Base-by-base conservation (phyloP, 92 coral and sea anemone genomes). In the Bergia puertoricense region DNA sequence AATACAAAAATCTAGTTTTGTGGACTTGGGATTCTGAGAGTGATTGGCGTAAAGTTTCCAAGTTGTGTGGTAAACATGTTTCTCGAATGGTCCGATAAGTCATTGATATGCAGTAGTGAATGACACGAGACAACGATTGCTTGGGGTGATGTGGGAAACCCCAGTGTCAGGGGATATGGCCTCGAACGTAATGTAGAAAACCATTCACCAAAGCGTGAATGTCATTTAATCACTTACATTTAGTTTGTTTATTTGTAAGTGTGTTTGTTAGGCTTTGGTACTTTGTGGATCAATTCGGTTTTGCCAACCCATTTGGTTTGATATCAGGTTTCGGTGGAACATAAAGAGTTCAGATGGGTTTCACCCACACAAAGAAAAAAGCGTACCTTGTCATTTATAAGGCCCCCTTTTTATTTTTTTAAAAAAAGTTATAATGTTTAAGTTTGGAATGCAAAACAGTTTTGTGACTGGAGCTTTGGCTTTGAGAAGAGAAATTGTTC, bases 21-120 rank as follows among this genome's bases (percentile, higher is more conserved):
- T 48, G 42, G 75, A 23, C 37, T 13, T 11, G 50, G 37, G 57
- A 74, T 5, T 74, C 43, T 22, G 45, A 20, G 36, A 69, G 40
- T 36, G 43, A 71, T 48, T 45, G 77, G 79, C 78, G 44, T 36
- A 11, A 51, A 71, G 76, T 82, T 66, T 41, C 40, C 44, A 40
- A 82, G 65, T 84, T 69, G 87, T 84, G 37, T 54, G 44, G 87
- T 84, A 84, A 84, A 84, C 87, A 84, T 69, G 87, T 84, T 48
- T 50, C 42, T 51, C 1, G 56, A 84, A 74, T 20, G 68, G 36
- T 41, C 62, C 40, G 44, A 72, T 40, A 22, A 48, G 77, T 84
- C 44, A 71, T 20, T 71, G 79, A 84, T 71, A 43, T 73, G 22
- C 30, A 38, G n/a, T 9, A n/a, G 20, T 69, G 74, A 66, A 36